Evolutionary conservation across 1,140 invertebrate genomes (phyloP), one percentile per base, ranked within the genome.

Genomic region (Micrasema minimum): DNA sequence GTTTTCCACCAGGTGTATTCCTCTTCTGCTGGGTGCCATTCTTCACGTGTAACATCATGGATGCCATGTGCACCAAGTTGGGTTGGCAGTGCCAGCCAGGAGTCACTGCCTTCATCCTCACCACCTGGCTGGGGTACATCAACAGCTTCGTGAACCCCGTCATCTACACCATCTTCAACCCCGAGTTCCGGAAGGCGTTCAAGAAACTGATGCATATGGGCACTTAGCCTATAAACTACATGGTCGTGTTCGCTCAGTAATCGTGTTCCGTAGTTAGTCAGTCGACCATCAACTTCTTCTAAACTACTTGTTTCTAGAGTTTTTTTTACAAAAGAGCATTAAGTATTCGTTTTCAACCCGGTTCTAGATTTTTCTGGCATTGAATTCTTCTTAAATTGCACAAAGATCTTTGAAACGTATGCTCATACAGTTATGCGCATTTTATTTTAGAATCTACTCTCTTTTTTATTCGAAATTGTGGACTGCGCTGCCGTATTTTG

Each of bases 111-210:
- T 98, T 99, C 83, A 93, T 99, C 77, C 86, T 97, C 45, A 97
- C 96, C 72, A 98, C 97, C 1, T 99, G 98, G 98, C 87, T 99
- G 37, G 98, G 98, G 50, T 99, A 99, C 85, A 96, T 99, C 86
- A 99, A 99, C 86, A 97, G 91, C 78, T 98, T 96, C 79, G 92
- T 99, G 67, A 99, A 99, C 86, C 97, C 97, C 2, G 92, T 99
- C 71, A 99, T 99, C 81, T 99, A 99, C 82, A 99, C 98, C 43
- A 98, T 99, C 78, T 99, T 99, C 87, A 99, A 99, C 86, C 94
- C 96, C 2, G 98, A 99, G 83, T 99, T 99, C 84, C 88, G 98
- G 67, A 98, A 99, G 87, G 97, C 98, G 37, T 99, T 99, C 85
- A 96, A 96, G 79, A 98, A 97, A 83, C 90, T 99, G 69, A 90